Base-by-base conservation (phyloP, 2,888 invertebrate species). In the Callinectes sapidus region DNA sequence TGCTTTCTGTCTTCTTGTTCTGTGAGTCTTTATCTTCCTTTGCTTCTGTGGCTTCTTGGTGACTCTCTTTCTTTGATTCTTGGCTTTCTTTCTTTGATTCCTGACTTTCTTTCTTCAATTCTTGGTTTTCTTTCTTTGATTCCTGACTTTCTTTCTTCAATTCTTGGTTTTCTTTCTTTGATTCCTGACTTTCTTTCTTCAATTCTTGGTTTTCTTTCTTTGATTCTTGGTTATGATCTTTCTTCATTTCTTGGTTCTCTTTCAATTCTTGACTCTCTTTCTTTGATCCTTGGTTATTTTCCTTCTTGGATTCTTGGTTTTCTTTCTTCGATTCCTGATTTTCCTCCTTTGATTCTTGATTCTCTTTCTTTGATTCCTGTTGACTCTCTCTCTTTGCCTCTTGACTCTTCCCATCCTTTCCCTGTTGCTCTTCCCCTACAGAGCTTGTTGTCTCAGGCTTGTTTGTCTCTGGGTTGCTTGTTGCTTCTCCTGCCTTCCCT, bases 311-410 rank as follows among this genome's bases (percentile, higher is more conserved):
- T 48, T 48, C 48, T 48, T 48, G 48, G 48, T 48, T 48, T 10
- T 48, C 48, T 48, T 48, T 48, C 48, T 48, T 48, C 8, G 10
- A 8, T 10, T 48, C 48, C 10, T 48, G 48, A 10, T 48, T 10
- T 10, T 48, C 48, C 10, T 10, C 10, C 48, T 48, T 48, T 48
- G 48, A 48, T 10, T 48, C 48, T 8, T 48, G 48, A 48, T 55
- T 48, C 48, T 48, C 48, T 48, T 8, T 48, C 48, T 48, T 5
- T 48, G 16, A 23, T 18, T 55, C 35, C n/a, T 71, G 39, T 16
- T 90, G 42, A 66, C 39, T 90, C 55, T 90, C 77, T 39, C 54
- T 90, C 61, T 61, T 48, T 55, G 23, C 3, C 16, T 18, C 35
- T 85, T 85, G 23, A 48, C 39, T 87, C 48, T 87, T 87, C 42